Conservation (phyloP, 2,888 invertebrate genomes). For the Zaprionus lineosus region DNA sequence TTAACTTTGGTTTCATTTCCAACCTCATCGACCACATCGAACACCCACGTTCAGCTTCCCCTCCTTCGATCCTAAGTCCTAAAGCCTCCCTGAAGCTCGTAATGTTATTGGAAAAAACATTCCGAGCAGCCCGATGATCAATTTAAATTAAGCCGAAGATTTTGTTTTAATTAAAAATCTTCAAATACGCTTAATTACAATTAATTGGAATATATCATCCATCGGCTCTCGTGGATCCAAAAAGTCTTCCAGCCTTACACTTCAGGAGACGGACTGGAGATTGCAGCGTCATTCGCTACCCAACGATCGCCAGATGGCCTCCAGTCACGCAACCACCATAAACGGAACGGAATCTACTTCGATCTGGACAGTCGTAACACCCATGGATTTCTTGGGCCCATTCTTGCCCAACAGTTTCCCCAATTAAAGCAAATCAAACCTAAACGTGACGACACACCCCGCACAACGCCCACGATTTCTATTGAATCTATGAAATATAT, state of each 20-base stretch:
- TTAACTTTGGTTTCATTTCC: constrained; percentile 53
- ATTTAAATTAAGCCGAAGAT: constrained; percentile 78
- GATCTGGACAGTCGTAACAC: background rate
- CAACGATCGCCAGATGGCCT: constrained; percentile 60
- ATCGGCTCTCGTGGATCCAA: constrained; percentile 37
- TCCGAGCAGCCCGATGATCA: constrained; percentile 57
- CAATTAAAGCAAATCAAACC: constrained; percentile 74
- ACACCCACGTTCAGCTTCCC: constrained; percentile 30
- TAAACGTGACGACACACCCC: constrained; percentile 48
- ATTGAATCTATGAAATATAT: constrained; percentile 24
- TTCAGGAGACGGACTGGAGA: constrained; percentile 15
- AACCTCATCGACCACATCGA: constrained; percentile 26
- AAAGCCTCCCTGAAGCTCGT: constrained; percentile 24
- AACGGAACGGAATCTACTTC: constrained; percentile 27
- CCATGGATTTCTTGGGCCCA: background rate
- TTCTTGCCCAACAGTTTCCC: constrained; percentile 45
- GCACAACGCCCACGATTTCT: constrained; percentile 53
- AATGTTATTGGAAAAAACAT: constrained; percentile 53
- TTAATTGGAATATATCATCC: constrained; percentile 73
- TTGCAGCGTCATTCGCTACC: constrained; percentile 44
- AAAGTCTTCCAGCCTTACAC: constrained; percentile 24
- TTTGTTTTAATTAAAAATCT: constrained; percentile 78
- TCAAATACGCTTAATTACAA: constrained; percentile 79
- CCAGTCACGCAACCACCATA: constrained; percentile 74
- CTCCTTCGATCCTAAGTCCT: background rate